Conservation (phyloP, 2,113 vertebrate species). For the Asarcornis scutulata region DNA sequence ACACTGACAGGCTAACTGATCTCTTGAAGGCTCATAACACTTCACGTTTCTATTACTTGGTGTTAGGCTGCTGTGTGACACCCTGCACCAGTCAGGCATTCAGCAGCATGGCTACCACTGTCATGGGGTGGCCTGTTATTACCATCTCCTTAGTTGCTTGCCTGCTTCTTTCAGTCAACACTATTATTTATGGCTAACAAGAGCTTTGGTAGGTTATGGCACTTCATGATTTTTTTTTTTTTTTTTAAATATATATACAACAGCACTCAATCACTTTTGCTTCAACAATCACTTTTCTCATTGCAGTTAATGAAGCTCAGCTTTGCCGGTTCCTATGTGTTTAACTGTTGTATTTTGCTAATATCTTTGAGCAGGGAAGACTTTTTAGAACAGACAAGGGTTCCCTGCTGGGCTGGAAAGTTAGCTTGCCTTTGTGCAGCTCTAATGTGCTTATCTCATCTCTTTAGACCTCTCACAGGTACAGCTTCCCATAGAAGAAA, state of each 20-base stretch:
- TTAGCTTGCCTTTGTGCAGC: neutral
- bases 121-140: neutral
- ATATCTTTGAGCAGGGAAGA: neutral
- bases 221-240: neutral
- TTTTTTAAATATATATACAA: neutral
- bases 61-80: neutral
- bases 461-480: neutral
- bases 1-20: fast-evolving
- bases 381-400: neutral
- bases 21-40: fast-evolving
- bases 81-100: neutral
- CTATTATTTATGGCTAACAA: neutral
- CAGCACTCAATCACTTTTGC: neutral
- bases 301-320: constrained; percentile 4
- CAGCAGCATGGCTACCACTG: fast-evolving
- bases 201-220: neutral
- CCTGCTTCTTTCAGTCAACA: neutral
- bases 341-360: neutral
- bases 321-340: neutral
- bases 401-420: neutral
- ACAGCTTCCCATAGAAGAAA: neutral
- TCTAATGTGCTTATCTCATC: neutral
- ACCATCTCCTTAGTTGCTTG: neutral
- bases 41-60: neutral
- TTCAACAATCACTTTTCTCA: neutral